A percentile compares a stretch with the other conserved stretches of the same genome.
Evolutionary conservation across 2,113 vertebrate species (phyloP).

Genomic region (Ibidorhyncha struthersii): DNA sequence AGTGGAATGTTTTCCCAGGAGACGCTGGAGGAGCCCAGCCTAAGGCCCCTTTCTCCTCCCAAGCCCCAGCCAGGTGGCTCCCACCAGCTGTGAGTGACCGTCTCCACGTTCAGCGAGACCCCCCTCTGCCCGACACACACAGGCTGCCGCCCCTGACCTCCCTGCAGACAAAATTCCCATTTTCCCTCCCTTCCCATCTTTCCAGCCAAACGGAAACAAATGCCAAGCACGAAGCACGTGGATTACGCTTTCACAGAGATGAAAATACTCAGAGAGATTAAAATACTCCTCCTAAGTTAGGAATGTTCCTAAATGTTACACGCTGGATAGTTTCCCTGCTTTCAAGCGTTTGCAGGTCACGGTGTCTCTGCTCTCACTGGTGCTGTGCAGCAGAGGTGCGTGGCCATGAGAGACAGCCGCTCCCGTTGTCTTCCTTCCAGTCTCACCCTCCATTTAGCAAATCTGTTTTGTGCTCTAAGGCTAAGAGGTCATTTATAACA

Average conservation of each 20-base stretch:
- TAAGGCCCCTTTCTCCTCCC: not conserved
- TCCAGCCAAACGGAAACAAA: not conserved
- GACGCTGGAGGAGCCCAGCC: not conserved
- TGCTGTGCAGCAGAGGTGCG: not conserved
- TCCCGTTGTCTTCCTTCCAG: not conserved
- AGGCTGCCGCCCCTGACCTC: not conserved
- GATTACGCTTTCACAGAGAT: not conserved
- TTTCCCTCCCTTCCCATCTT: not conserved
- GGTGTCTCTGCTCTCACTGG: fast-evolving
- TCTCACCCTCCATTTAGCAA: not conserved
- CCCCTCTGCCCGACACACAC: not conserved
- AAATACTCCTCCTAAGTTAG: slow-evolving; percentile 7
- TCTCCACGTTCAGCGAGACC: not conserved
- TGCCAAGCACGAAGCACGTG: fast-evolving
- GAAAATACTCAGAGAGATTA: not conserved
- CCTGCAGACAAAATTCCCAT: not conserved
- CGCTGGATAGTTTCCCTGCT: not conserved
- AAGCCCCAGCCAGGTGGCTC: not conserved
- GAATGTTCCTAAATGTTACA: not conserved
- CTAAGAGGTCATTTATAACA: slow-evolving; percentile 31
- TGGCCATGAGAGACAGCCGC: fast-evolving
- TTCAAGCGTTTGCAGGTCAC: not conserved
- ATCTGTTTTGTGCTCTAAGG: not conserved
- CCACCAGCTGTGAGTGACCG: not conserved
- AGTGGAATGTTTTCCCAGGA: not conserved